phyloP scores from a whole-genome alignment of 2,797 vertebrate species.

The Peromyscus eremicus region DNA sequence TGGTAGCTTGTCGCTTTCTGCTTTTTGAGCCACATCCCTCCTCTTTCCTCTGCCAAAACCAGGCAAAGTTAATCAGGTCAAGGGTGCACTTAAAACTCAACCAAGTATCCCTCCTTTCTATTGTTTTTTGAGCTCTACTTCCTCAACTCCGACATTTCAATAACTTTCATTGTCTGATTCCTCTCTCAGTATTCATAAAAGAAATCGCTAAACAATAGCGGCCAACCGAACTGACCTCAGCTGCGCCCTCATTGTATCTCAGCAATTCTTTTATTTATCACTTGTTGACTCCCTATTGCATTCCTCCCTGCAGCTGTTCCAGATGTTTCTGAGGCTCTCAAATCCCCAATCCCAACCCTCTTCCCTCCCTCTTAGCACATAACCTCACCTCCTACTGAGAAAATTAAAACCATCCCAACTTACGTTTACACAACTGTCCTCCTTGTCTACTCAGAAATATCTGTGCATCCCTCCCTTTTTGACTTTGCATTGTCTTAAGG shows the following conservation, averaged over 20 bases:
- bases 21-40: conserved; percentile 11
- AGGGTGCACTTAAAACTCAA: not conserved
- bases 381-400: conserved; percentile 81
- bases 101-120: not conserved
- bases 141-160: not conserved
- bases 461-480: conserved; percentile 15
- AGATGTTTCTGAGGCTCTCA: conserved; percentile 73
- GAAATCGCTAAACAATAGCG: conserved; percentile 60
- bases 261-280: conserved; percentile 80
- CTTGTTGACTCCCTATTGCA: conserved; percentile 78
- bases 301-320: conserved; percentile 81
- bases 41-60: conserved; percentile 38
- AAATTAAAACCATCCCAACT: conserved; percentile 82
- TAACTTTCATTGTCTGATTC: conserved; percentile 6
- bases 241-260: conserved; percentile 51
- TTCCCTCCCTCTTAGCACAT: conserved; percentile 72
- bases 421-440: conserved; percentile 68
- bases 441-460: conserved; percentile 15
- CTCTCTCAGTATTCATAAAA: conserved; percentile 45
- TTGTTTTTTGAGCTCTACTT: conserved; percentile 48
- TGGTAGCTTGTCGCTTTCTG: not conserved
- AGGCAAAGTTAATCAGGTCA: conserved; percentile 35
- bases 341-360: conserved; percentile 73
- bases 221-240: conserved; percentile 67
- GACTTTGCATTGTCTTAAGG: conserved; percentile 35